A percentile compares a stretch with the other conserved stretches of the same genome.
Evolutionary conservation across 2,888 invertebrate species (phyloP).

Genomic region (Creontiades dilutus): DNA sequence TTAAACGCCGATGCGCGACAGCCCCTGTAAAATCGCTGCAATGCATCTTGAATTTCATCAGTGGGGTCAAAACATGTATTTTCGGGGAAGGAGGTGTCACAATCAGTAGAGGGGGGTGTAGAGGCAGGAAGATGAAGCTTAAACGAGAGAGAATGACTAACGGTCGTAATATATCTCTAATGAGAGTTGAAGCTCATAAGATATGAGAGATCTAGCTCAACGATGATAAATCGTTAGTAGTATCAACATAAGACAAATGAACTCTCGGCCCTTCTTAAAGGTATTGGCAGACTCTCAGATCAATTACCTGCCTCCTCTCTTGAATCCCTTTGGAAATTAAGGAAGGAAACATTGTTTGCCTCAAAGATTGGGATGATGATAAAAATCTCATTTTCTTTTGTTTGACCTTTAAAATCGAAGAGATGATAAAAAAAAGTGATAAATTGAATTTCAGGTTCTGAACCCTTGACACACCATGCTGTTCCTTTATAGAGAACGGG

Average conservation of each 20-base stretch:
- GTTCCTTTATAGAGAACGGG: background rate
- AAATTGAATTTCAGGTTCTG: constrained; percentile 3
- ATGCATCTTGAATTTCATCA: constrained; percentile 29
- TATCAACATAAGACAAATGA: constrained; percentile 60
- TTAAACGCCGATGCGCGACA: constrained; percentile 19
- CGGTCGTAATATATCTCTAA: constrained; percentile 35
- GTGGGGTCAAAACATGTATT: background rate
- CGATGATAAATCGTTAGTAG: constrained; percentile 46
- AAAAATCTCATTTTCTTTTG: constrained; percentile 43
- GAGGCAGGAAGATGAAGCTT: constrained; percentile 4
- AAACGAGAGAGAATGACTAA: constrained; percentile 16
- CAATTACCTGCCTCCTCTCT: background rate
- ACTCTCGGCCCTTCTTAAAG: constrained; percentile 40
- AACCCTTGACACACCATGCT: background rate
- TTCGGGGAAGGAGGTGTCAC: background rate
- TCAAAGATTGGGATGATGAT: constrained; percentile 32
- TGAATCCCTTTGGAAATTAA: constrained; percentile 6
- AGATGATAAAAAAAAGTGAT: background rate
- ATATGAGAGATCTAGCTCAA: constrained; percentile 28
- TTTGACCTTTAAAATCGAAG: background rate
- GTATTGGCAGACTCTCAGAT: constrained; percentile 47
- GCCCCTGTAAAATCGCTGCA: background rate
- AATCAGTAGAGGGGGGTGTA: background rate
- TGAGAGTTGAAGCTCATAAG: constrained; percentile 38
- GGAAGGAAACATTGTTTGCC: constrained; percentile 33